Evolutionary conservation across 2,113 vertebrate species (phyloP), one percentile per base, ranked within the genome.

Genomic region (Chaenocephalus aceratus): DNA sequence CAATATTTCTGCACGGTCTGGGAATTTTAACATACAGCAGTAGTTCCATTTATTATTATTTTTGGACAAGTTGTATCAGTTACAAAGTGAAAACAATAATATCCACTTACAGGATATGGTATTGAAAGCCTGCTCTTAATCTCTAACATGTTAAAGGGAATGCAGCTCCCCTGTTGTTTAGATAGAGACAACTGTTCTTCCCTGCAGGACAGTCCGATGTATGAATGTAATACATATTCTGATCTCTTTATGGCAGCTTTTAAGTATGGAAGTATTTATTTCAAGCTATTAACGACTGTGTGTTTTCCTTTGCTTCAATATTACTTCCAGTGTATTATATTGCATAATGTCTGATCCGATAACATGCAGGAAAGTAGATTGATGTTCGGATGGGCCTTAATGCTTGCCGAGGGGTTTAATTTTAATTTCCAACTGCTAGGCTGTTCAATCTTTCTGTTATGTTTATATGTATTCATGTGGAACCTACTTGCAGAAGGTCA

Each of bases 211-310:
- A 86, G 90, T 90, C 92, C 89, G 86, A 94, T 92, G 89, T 88
- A 94, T 95, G 95, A 95, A 95, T 96, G 95, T 96, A 95, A 93
- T 89, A 93, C 80, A 89, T 92, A 86, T 88, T 93, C 68, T 91
- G 75, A 88, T 86, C 82, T 89, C 88, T 93, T 92, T 86, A 91
- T 88, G 89, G 94, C 94, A 95, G 94, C 92, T 92, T 93, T 30
- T 88, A 74, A 86, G 84, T 93, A 84, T 89, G 79, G 77, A 92
- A 86, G 75, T 85, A 70, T 88, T 88, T 82, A 85, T 89, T 91
- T 91, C 76, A 86, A 86, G 78, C 88, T 87, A 85, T 90, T 87
- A 87, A 82, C 26, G 68, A 87, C 53, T 75, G 81, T 84, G 45
- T 78, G 86, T 30, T 68, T 72, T 79, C 68, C 61, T 78, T 88